Percentiles rank a stretch among this genome's conserved stretches.
These are phyloP conservation scores for Dermatemys mawii DNA, from an alignment of 2,113 vertebrate genomes.

Conservation along the genomic window DNA sequence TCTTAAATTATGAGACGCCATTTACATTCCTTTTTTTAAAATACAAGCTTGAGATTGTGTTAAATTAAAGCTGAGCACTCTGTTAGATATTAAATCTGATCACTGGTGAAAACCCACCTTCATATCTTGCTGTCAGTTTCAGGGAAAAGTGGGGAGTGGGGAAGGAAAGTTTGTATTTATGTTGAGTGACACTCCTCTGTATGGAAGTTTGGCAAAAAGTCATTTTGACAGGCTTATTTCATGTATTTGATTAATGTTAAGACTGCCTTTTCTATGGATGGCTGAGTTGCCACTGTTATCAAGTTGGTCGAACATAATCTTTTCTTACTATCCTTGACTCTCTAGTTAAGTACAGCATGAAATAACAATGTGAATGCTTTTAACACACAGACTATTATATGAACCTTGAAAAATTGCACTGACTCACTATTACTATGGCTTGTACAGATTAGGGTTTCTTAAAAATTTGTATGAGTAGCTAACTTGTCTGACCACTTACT, in stretches of 20 bases:
- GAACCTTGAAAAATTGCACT: neutral
- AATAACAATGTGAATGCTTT: neutral
- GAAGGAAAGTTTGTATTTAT: neutral
- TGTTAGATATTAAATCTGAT: neutral
- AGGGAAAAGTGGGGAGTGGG: neutral
- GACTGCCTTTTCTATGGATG: neutral
- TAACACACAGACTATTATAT: neutral
- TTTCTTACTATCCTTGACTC: neutral
- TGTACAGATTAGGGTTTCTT: neutral
- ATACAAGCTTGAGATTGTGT: neutral
- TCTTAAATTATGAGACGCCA: fast-evolving
- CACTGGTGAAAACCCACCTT: neutral
- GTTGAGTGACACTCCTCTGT: neutral
- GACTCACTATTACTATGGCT: neutral
- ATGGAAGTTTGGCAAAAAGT: neutral
- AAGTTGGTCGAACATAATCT: neutral
- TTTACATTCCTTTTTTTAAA: neutral
- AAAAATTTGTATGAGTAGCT: neutral
- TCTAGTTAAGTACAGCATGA: neutral
- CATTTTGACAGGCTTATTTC: neutral
- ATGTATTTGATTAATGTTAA: neutral
- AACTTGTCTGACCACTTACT: neutral
- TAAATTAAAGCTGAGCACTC: fast-evolving
- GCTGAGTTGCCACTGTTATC: neutral
- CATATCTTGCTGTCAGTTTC: neutral